Percentiles rank a stretch among this genome's conserved stretches.
Evolutionary conservation across 2,797 vertebrate species (phyloP).

Genomic region (Chelon labrosus): DNA sequence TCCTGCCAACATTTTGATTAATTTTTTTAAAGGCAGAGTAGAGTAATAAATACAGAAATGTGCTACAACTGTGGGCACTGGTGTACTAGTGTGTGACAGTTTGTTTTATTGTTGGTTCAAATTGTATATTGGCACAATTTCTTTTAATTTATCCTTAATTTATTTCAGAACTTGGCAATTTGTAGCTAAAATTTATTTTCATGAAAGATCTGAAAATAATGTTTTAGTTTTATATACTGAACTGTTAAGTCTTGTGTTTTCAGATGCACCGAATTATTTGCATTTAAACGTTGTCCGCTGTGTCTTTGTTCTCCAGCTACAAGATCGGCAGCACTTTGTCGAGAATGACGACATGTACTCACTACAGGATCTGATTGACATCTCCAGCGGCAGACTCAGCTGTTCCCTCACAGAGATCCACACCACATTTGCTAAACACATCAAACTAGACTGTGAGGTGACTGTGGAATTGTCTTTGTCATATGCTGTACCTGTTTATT

Average conservation of each 20-base stretch:
- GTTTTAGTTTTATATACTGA: no score
- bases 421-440: constrained; percentile 98
- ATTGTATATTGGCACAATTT: no score
- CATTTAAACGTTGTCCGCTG: background rate
- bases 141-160: no score
- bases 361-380: constrained; percentile 95
- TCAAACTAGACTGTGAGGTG: constrained; percentile 98
- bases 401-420: constrained; percentile 96
- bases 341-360: constrained; percentile 99
- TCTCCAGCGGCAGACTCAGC: constrained; percentile 91
- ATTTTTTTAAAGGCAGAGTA: no score
- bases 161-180: no score
- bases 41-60: no score
- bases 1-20: no score
- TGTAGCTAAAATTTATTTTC: background rate
- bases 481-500: constrained; percentile 1
- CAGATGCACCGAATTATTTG: background rate
- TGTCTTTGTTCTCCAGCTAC: constrained; percentile 84
- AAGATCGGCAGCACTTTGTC: constrained; percentile 98
- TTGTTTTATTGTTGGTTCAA: no score
- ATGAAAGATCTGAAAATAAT: background rate
- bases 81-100: no score
- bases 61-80: no score
- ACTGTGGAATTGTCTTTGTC: background rate
- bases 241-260: background rate